Evolutionary conservation across 2,888 invertebrate species (phyloP).

Genomic region (Gerris lacustris): DNA sequence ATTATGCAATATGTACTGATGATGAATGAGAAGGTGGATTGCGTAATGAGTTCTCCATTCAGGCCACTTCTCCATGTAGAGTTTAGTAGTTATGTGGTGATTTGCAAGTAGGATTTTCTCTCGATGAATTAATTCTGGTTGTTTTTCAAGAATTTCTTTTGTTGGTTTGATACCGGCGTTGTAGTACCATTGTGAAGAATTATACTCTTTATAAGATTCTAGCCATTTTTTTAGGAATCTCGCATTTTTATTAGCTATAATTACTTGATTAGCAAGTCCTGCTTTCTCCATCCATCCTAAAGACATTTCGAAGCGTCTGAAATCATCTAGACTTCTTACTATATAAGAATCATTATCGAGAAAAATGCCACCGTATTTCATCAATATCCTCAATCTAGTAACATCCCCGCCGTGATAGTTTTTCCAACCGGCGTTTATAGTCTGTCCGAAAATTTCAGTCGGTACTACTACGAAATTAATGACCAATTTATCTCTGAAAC

Average conservation of each 20-base stretch:
- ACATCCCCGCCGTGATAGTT: constrained; percentile 25
- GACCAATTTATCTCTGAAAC: constrained; percentile 22
- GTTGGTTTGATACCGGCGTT: constrained; percentile 38
- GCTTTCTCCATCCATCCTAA: constrained; percentile 31
- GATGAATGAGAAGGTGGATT: constrained; percentile 36
- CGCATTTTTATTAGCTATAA: constrained; percentile 33
- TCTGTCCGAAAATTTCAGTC: constrained; percentile 35
- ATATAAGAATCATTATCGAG: constrained; percentile 34
- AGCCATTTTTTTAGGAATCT: constrained; percentile 33
- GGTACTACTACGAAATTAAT: constrained; percentile 29
- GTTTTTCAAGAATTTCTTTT: constrained; percentile 32
- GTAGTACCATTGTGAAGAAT: constrained; percentile 33
- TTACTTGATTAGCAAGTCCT: constrained; percentile 25
- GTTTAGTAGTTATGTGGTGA: constrained; percentile 30
- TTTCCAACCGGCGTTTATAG: constrained; percentile 17
- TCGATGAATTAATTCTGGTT: constrained; percentile 35
- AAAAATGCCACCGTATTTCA: constrained; percentile 34
- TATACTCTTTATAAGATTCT: constrained; percentile 32
- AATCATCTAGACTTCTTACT: constrained; percentile 32
- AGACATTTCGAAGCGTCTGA: constrained; percentile 33
- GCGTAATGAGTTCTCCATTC: constrained; percentile 34
- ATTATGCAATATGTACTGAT: constrained; percentile 32
- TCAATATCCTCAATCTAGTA: constrained; percentile 30
- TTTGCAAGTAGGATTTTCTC: constrained; percentile 35
- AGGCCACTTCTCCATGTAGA: constrained; percentile 30